These are phyloP conservation scores for Tanytarsus gracilentus DNA, from an alignment of 2,888 invertebrate species.

Conservation along the genomic window DNA sequence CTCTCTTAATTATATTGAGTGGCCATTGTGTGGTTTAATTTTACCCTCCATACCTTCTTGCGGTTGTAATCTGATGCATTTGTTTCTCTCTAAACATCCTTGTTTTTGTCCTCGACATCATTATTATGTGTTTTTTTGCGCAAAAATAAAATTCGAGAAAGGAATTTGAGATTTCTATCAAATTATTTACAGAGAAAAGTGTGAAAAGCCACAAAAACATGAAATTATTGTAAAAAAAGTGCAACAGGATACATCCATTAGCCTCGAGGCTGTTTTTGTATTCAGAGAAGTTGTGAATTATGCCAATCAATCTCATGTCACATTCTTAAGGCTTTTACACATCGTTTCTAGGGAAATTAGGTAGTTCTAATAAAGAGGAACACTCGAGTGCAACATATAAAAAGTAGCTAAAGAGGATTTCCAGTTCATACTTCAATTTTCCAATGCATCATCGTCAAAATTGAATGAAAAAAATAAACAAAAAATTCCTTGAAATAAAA, in stretches of 20 bases:
- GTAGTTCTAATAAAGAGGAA: conserved; percentile 5
- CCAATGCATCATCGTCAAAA: conserved; percentile 26
- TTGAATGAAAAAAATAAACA: neutral
- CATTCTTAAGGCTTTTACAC: neutral
- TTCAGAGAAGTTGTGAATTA: neutral
- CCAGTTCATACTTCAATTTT: neutral
- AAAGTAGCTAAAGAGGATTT: conserved; percentile 11
- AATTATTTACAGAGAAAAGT: conserved; percentile 27
- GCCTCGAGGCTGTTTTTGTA: neutral
- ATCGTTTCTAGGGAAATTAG: conserved; percentile 20
- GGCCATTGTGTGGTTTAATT: conserved; percentile 9
- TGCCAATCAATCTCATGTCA: conserved; percentile 14
- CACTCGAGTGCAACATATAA: neutral
- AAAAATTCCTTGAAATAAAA: neutral
- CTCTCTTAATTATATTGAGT: conserved; percentile 25
- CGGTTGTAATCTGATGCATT: conserved; percentile 23
- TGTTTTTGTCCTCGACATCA: conserved; percentile 3
- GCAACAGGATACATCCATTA: conserved; percentile 20
- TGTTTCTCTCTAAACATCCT: conserved; percentile 24
- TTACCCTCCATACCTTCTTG: neutral
- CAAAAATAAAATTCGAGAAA: neutral
- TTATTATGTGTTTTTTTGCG: too few relatives aligned
- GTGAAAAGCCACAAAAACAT: conserved; percentile 25
- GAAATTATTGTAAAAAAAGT: neutral
- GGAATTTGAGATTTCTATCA: conserved; percentile 28